Percentiles rank a stretch among this genome's conserved stretches.
These are phyloP conservation scores for Chrosomus eos DNA, from an alignment of 2,797 vertebrate genomes.

Conservation along the genomic window DNA sequence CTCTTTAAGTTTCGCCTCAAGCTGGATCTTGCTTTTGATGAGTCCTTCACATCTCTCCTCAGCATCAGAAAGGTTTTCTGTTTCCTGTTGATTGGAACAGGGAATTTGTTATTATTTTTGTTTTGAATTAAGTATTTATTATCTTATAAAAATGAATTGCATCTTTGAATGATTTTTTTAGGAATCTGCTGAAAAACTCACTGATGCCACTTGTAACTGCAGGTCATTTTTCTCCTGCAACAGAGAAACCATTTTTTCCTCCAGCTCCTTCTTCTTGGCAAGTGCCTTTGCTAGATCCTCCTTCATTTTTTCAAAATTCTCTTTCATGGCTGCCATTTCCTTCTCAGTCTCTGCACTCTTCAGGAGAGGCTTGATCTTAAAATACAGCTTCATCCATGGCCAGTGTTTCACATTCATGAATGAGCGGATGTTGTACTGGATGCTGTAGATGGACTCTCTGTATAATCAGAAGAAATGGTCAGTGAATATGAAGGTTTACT, in stretches of 20 bases:
- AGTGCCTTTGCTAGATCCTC: constrained; percentile 82
- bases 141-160: neutral
- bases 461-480: neutral
- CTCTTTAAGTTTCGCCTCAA: constrained; percentile 88
- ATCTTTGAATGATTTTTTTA: neutral
- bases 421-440: constrained; percentile 82
- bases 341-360: constrained; percentile 88
- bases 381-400: constrained; percentile 91
- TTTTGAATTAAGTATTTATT: neutral
- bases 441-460: constrained; percentile 82
- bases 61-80: constrained; percentile 77
- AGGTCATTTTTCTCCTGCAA: constrained; percentile 91
- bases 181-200: constrained; percentile 68
- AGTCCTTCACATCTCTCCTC: constrained; percentile 76
- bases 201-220: constrained; percentile 86
- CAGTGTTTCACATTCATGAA: constrained; percentile 92
- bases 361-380: constrained; percentile 90
- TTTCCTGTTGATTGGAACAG: constrained; percentile 62
- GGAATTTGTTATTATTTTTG: neutral
- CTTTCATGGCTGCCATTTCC: constrained; percentile 86
- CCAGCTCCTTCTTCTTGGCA: constrained; percentile 87
- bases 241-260: constrained; percentile 89
- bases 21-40: constrained; percentile 80
- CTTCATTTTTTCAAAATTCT: constrained; percentile 77
- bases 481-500: neutral